These are phyloP conservation scores for Solenopsis invicta DNA, from an alignment of 1,140 invertebrate species.

Conservation along the genomic window DNA sequence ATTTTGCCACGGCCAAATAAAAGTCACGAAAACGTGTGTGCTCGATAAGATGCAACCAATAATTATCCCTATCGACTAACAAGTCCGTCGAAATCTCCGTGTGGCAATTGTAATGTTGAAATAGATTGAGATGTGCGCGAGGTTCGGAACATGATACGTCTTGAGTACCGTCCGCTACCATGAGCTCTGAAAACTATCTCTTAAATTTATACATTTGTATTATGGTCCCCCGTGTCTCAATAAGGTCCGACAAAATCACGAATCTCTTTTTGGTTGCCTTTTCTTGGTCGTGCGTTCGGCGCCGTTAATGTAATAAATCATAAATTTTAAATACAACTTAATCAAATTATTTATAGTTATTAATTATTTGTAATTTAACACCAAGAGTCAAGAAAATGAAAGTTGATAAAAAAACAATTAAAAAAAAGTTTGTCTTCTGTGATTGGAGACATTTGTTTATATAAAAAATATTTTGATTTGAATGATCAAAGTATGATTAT, in stretches of 20 bases:
- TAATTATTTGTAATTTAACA: conserved; percentile 9
- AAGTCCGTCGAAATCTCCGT: conserved; percentile 43
- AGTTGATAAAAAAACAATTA: neutral
- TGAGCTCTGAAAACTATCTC: conserved; percentile 52
- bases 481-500: conserved; percentile 1
- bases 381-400: neutral
- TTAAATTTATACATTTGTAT: conserved; percentile 63
- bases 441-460: neutral
- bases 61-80: conserved; percentile 54
- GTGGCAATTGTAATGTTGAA: conserved; percentile 33
- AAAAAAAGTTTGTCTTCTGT: neutral
- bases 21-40: conserved; percentile 28
- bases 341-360: neutral
- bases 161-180: conserved; percentile 12
- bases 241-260: conserved; percentile 71
- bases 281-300: conserved; percentile 67
- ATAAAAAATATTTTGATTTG: neutral
- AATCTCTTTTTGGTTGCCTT: conserved; percentile 66
- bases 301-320: conserved; percentile 43
- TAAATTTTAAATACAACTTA: conserved; percentile 5
- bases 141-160: conserved; percentile 27
- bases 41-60: neutral
- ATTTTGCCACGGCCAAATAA: conserved; percentile 6
- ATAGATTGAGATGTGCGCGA: conserved; percentile 23
- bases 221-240: conserved; percentile 70